Evolutionary conservation across 2,888 invertebrate genomes (phyloP), one percentile per base, ranked within the genome.

Genomic region (Thera britannica): DNA sequence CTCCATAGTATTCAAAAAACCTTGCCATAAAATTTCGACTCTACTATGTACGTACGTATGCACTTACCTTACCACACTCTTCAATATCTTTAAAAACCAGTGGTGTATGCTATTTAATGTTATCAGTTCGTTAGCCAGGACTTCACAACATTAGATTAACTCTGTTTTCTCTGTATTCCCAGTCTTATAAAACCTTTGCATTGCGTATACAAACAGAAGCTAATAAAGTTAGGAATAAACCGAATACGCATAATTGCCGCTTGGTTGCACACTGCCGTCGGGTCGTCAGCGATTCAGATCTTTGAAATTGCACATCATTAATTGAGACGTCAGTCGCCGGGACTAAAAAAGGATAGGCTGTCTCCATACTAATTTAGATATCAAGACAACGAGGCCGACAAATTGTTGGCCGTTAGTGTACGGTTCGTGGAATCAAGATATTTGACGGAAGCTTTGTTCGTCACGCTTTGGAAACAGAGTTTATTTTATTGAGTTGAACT

Each of bases 321-420:
- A 91, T 91, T 91, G 90, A 90, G 87, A 85, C 86, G 89, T 91
- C 90, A 86, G 85, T 85, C 81, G 80, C 34, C 11, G 58, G n/a
- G 57, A 44, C 34, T 86, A 85, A 86, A 86, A 85, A 85, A 79
- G 75, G 75, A 82, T 82, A 84, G 81, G 76, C 82, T 86, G 89
- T 90, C 89, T 88, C 85, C 90, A 88, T 89, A 90, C 90, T 90
- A 90, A 91, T 90, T 91, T 90, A 90, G 91, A 89, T 91, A 91
- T 91, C 90, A 90, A 86, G 83, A 81, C 88, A 86, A 87, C 86
- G 85, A 87, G 86, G 79, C 89, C 87, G 90, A 90, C 90, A 90
- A 91, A 90, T 91, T 89, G 90, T 86, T 82, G 74, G 83, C 83
- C 84, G 86, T 88, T 85, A 86, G 87, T 86, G 82, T 85, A 80